Conservation (phyloP, 1,140 invertebrate genomes). For the Microplitis demolitor region DNA sequence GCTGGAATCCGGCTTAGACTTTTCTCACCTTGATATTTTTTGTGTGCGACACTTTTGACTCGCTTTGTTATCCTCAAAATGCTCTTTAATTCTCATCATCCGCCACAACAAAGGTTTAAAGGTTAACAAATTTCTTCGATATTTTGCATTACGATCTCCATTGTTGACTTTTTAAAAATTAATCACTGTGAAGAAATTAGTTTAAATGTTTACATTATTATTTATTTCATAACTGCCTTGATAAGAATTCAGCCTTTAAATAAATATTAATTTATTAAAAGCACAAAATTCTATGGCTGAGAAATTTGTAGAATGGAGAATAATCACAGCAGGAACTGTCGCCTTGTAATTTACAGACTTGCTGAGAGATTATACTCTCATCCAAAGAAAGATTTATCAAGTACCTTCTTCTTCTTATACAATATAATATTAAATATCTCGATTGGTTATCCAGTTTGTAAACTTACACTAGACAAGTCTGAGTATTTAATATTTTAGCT, state of each 20-base stretch:
- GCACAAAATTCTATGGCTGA: background rate
- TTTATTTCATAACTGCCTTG: too few species aligned
- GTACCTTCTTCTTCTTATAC: background rate
- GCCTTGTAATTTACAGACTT: background rate
- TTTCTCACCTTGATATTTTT: too few species aligned
- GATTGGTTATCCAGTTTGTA: slow-evolving; percentile 27
- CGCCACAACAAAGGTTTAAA: too few species aligned
- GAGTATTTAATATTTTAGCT: slow-evolving; percentile 10
- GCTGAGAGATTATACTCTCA: background rate
- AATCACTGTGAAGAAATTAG: background rate
- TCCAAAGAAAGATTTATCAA: background rate
- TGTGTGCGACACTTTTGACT: too few species aligned
- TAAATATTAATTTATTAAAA: background rate
- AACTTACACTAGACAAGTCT: slow-evolving; percentile 2
- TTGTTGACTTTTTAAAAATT: background rate
- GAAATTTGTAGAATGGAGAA: background rate
- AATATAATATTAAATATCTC: slow-evolving; percentile 13
- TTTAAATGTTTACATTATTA: too few species aligned
- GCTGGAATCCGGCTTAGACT: too few species aligned
- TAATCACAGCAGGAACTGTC: background rate
- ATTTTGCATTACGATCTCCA: too few species aligned
- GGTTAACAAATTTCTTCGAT: too few species aligned
- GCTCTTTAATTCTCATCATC: too few species aligned
- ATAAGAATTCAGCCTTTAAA: too few species aligned
- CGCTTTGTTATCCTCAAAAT: too few species aligned